Base-by-base conservation (phyloP, 1,140 invertebrate genomes). In the Paramacrobiotus metropolitanus region DNA sequence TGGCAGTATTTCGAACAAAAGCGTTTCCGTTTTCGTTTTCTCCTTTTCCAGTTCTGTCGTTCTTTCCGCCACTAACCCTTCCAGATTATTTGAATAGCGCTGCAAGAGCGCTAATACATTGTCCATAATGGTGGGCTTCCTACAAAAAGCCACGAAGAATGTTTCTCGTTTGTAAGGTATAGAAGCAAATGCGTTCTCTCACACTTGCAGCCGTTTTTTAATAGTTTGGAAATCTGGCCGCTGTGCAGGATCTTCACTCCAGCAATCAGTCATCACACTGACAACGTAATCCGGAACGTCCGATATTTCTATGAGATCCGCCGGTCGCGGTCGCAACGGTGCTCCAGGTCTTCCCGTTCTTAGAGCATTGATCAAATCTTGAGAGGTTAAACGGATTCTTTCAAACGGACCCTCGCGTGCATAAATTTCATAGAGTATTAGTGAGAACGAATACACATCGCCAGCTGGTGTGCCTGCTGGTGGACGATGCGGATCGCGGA, bases 401-500 rank as follows among this genome's bases (percentile, higher is more conserved):
- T 86, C 86, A 71, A 86, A 95, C 1, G 90, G 89, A 59, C 87
- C 87, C 70, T 82, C 81, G 65, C 90, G 77, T 55, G 84, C 85
- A 66, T 93, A 82, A 63, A 95, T 87, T 78, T 96, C 92, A 69
- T 89, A 90, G 44, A 94, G 76, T 67, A 96, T 92, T 64, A 95
- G 91, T 45, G 83, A 87, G 76, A 95, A 95, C 55, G 91, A 86
- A 71, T 93, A 96, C 18, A 95, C 83, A 73, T 96, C 92, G 2
- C 82, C 88, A 73, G 88, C 86, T 70, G 84, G 86, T 24, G 83
- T 83, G 21, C 87, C 87, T 68, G 83, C 80, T 0, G 78, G 77
- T 4, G 82, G 80, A 4, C 69, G 74, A 68, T 76, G 78, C 64
- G 72, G 78, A 71, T 82, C 79, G 65, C 91, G 77, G 62, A 98